Conservation (phyloP, 1,140 invertebrate species). For the Melitaea cinxia region DNA sequence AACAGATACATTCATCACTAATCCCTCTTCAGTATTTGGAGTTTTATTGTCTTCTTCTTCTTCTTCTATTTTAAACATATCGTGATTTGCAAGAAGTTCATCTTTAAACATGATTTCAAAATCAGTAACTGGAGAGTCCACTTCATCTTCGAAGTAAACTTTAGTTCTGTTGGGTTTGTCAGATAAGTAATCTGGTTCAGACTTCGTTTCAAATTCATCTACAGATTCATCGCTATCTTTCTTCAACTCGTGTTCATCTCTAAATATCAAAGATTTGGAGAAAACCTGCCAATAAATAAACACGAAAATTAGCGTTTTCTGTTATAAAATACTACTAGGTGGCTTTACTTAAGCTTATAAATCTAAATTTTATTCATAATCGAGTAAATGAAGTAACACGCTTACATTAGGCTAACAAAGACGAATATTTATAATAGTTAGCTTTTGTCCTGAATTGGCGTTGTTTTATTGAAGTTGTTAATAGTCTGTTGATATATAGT, state of each 20-base stretch:
- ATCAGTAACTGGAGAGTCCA: constrained; percentile 75
- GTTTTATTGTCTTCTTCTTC: constrained; percentile 73
- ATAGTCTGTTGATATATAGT: too few species aligned
- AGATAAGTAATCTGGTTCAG: constrained; percentile 67
- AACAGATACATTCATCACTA: constrained; percentile 67
- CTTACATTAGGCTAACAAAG: too few species aligned
- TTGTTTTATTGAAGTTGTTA: too few species aligned
- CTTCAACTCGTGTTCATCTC: constrained; percentile 74
- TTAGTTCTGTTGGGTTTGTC: constrained; percentile 73
- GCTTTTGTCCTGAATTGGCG: too few species aligned
- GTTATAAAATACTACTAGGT: too few species aligned
- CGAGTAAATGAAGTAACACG: too few species aligned
- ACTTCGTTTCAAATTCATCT: constrained; percentile 72
- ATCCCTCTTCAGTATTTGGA: constrained; percentile 70
- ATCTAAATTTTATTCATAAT: too few species aligned
- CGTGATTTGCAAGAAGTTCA: constrained; percentile 65
- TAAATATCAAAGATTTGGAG: constrained; percentile 79
- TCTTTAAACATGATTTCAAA: constrained; percentile 82
- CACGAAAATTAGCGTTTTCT: background rate
- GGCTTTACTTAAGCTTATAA: background rate
- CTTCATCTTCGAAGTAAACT: constrained; percentile 76
- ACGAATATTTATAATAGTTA: too few species aligned
- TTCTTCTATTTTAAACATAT: constrained; percentile 80
- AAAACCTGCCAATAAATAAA: constrained; percentile 67
- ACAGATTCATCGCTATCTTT: constrained; percentile 59